Base-by-base conservation (phyloP, 2,113 vertebrate genomes). In the Atlantisia rogersi region DNA sequence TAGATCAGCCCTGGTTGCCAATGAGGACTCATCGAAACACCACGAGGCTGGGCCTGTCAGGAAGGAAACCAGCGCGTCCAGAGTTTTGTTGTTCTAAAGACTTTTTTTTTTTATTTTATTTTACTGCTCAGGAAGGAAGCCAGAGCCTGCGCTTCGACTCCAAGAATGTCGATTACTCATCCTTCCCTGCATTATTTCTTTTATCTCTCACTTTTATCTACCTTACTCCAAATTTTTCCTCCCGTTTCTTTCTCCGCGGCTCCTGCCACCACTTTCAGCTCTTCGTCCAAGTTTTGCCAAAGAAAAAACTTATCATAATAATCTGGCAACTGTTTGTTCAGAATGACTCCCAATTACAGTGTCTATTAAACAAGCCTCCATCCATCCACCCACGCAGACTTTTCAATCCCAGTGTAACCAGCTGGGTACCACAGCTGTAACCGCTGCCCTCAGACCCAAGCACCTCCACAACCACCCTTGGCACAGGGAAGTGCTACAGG, bases 81-180 rank as follows among this genome's bases (percentile, higher is more conserved):
- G 97, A 98, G 97, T 95, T 98, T 97, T 98, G 98, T 98, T 98
- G 98, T 98, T 98, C 97, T 98, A 98, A 98, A 98, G 97, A 97
- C 98, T 98, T 98, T 98, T 98, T 97, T 96, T 98, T 98, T 97
- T 98, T 96, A 97, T 98, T 98, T 97, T 98, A 98, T 98, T 98
- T 98, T 97, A 98, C 98, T 97, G 97, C 96, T 98, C 98, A 98
- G 98, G 98, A 99, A 99, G 98, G 98, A 99, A 99, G 98, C 98
- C 97, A 98, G 98, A 97, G 98, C 98, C 98, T 98, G 98, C 48
- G 96, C 98, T 98, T 98, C 94, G 89, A 97, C 98, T 98, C 96
- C 97, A 97, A 97, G 97, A 97, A 98, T 97, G 95, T 97, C 94
- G 97, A 97, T 98, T 98, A 97, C 98, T 98, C 94, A 98, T 97